Conservation (phyloP, 2,113 vertebrate genomes). For the Pao palembangensis region DNA sequence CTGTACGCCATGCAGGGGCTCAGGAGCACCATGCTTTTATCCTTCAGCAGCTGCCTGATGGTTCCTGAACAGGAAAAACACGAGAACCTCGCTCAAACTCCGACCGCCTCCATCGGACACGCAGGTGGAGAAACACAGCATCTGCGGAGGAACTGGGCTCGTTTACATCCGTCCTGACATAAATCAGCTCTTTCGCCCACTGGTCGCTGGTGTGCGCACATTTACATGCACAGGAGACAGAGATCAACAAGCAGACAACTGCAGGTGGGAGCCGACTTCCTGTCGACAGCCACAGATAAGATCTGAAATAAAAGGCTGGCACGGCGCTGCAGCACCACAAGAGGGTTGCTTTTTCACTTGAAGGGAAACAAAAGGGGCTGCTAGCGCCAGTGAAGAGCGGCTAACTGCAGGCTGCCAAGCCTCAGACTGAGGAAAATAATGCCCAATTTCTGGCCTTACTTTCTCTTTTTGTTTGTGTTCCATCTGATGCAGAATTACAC, state of each 20-base stretch:
- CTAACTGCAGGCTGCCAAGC: constrained; percentile 7
- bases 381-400: not conserved
- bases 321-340: constrained; percentile 26
- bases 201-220: constrained; percentile 9
- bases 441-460: too few species aligned
- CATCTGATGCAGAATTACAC: too few species aligned
- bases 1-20: constrained; percentile 92
- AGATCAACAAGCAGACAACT: constrained; percentile 45
- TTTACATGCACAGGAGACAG: constrained; percentile 35
- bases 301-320: constrained; percentile 50
- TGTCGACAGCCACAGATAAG: constrained; percentile 43
- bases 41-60: constrained; percentile 82
- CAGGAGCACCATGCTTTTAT: constrained; percentile 86
- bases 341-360: constrained; percentile 38
- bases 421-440: not conserved
- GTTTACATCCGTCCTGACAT: constrained; percentile 25
- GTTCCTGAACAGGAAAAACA: constrained; percentile 74
- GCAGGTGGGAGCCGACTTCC: constrained; percentile 32
- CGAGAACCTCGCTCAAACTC: too few species aligned
- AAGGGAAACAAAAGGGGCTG: constrained; percentile 34
- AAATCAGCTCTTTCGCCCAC: constrained; percentile 37
- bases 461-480: too few species aligned
- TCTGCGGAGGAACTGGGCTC: constrained; percentile 23
- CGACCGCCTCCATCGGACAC: too few species aligned
- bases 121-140: not conserved